phyloP scores from a whole-genome alignment of 2,888 invertebrate species.

The Diachrysia chrysitis region DNA sequence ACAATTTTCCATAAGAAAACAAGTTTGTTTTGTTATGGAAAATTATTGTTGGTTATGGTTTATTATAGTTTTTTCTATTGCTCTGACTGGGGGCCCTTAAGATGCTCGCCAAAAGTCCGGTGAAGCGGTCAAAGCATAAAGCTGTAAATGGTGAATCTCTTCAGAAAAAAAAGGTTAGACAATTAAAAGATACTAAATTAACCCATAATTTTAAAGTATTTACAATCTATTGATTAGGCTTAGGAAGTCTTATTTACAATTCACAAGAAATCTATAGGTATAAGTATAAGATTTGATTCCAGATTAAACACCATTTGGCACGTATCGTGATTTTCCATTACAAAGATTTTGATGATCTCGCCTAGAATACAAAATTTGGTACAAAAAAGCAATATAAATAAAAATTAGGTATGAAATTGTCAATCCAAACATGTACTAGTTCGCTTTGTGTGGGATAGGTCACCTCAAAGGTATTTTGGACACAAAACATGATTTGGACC shows the following conservation, averaged over 20 bases:
- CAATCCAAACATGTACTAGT: slow-evolving; percentile 10
- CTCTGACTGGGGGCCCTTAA: no score
- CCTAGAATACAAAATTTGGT: slow-evolving; percentile 4
- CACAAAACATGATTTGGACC: slow-evolving; percentile 3
- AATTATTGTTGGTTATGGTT: background rate
- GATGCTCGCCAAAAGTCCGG: no score
- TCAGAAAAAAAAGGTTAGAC: no score
- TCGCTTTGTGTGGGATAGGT: slow-evolving; percentile 14
- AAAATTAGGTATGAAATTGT: background rate
- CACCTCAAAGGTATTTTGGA: slow-evolving; percentile 17
- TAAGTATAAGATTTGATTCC: no score
- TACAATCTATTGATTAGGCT: no score
- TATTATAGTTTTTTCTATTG: no score
- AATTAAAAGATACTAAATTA: no score
- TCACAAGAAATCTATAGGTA: no score
- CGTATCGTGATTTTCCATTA: background rate
- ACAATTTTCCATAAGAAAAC: background rate
- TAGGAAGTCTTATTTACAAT: background rate
- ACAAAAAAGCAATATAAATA: background rate
- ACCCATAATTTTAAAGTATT: no score
- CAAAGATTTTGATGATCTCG: background rate
- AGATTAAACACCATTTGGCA: background rate
- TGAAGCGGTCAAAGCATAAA: no score
- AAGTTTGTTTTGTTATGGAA: background rate
- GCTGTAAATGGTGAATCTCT: no score